Evolutionary conservation across 2,797 vertebrate genomes (phyloP).

Genomic region (Microcaecilia unicolor): DNA sequence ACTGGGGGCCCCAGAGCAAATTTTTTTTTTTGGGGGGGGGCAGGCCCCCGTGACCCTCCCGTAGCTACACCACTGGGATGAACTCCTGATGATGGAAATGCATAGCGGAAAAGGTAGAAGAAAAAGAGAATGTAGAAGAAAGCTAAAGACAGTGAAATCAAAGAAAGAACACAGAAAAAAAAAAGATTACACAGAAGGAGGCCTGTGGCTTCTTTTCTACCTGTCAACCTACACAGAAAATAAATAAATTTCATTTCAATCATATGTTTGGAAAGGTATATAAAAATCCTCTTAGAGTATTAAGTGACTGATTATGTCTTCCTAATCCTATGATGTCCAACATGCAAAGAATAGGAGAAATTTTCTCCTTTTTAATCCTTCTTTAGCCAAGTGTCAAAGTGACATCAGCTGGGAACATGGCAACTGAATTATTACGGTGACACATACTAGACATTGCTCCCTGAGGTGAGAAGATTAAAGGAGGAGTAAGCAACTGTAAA

Average conservation of each 20-base stretch:
- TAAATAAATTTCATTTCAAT: constrained; percentile 27
- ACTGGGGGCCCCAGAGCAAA: too few species aligned
- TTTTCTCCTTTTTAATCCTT: background rate
- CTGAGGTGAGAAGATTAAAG: background rate
- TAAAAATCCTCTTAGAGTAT: constrained; percentile 25
- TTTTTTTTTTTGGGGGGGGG: too few species aligned
- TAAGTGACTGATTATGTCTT: constrained; percentile 24
- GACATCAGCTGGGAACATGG: background rate
- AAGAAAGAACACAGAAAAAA: too few species aligned
- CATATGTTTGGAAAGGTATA: constrained; percentile 19
- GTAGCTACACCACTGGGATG: too few species aligned
- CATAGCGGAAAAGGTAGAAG: too few species aligned
- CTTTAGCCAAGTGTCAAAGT: background rate
- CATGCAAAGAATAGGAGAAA: background rate
- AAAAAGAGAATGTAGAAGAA: too few species aligned
- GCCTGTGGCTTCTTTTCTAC: too few species aligned
- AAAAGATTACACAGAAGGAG: too few species aligned
- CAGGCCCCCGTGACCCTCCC: too few species aligned
- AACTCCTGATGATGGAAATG: too few species aligned
- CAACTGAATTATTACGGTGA: accelerated
- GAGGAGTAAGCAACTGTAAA: background rate
- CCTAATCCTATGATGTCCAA: constrained; percentile 20
- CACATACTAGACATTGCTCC: background rate
- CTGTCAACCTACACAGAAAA: constrained; percentile 34
- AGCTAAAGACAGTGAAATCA: too few species aligned